Conservation (phyloP, 2,797 vertebrate genomes). For the Chelidonichthys spinosus region DNA sequence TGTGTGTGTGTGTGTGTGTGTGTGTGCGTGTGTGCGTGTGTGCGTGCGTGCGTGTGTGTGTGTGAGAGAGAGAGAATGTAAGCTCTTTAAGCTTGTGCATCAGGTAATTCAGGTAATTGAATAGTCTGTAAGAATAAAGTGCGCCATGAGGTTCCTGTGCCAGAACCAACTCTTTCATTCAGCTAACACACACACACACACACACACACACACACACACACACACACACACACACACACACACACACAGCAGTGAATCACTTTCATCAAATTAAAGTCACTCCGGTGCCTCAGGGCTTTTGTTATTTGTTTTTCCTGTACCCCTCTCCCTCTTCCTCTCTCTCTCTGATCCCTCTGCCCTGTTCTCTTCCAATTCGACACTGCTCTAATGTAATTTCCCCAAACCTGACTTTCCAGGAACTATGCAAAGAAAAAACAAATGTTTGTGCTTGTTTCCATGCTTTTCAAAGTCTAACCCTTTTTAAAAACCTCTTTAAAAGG, state of each 20-base stretch:
- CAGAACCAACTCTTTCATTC: conserved; percentile 51
- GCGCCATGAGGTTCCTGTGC: conserved; percentile 43
- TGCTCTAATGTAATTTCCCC: conserved; percentile 39
- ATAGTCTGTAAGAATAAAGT: conserved; percentile 59
- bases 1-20: too few species aligned
- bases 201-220: conserved; percentile 19
- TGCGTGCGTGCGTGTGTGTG: neutral
- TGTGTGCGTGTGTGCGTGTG: neutral
- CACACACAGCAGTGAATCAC: conserved; percentile 54
- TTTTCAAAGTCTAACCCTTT: conserved; percentile 12
- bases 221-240: conserved; percentile 17
- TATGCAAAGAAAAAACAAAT: neutral
- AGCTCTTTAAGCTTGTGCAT: conserved; percentile 46
- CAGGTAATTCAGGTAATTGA: conserved; percentile 67
- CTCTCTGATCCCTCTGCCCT: conserved; percentile 33
- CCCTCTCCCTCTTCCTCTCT: conserved; percentile 21
- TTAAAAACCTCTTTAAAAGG: neutral
- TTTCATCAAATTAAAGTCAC: conserved; percentile 68
- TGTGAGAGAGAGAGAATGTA: conserved; percentile 18
- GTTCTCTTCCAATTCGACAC: conserved; percentile 35
- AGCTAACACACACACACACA: conserved; percentile 37
- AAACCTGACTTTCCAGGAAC: conserved; percentile 36
- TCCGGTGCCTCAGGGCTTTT: conserved; percentile 46
- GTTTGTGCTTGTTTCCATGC: neutral
- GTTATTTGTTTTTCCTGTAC: conserved; percentile 61